Conservation (phyloP, 1,140 invertebrate species). For the Phocides pigmalion region DNA sequence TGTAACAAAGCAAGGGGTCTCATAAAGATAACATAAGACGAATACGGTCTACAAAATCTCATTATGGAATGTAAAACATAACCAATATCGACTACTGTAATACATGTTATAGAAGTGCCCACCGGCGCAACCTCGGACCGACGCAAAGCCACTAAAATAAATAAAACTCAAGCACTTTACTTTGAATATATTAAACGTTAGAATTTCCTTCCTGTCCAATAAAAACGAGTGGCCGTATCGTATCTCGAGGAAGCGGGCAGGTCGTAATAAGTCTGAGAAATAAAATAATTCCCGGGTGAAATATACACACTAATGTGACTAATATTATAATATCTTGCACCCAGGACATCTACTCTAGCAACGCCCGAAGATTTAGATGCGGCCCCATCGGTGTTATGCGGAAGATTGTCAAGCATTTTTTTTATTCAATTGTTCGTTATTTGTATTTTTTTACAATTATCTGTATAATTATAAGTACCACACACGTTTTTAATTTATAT, state of each 20-base stretch:
- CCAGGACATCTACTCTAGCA: constrained; percentile 74
- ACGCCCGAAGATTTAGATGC: constrained; percentile 76
- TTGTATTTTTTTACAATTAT: too few relatives aligned
- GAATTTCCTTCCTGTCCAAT: constrained; percentile 81
- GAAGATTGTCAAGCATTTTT: constrained; percentile 37
- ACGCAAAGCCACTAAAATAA: constrained; percentile 52
- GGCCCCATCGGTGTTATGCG: constrained; percentile 47
- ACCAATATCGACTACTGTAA: constrained; percentile 31
- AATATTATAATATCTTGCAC: constrained; percentile 79
- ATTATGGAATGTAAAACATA: constrained; percentile 25
- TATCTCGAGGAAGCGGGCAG: constrained; percentile 70
- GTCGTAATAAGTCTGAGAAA: constrained; percentile 78
- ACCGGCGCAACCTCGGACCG: constrained; percentile 21
- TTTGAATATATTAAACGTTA: constrained; percentile 74
- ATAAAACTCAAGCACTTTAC: constrained; percentile 62
- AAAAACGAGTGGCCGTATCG: constrained; percentile 72
- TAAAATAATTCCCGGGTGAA: constrained; percentile 79
- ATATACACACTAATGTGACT: constrained; percentile 80
- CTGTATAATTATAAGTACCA: too few relatives aligned
- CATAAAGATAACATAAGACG: constrained; percentile 12
- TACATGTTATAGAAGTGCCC: constrained; percentile 25
- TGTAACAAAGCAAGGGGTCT: neutral
- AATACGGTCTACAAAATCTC: constrained; percentile 18
- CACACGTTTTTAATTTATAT: too few relatives aligned
- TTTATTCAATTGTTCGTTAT: too few relatives aligned